Conservation (phyloP, 2,797 vertebrate genomes). For the Chelon auratus region DNA sequence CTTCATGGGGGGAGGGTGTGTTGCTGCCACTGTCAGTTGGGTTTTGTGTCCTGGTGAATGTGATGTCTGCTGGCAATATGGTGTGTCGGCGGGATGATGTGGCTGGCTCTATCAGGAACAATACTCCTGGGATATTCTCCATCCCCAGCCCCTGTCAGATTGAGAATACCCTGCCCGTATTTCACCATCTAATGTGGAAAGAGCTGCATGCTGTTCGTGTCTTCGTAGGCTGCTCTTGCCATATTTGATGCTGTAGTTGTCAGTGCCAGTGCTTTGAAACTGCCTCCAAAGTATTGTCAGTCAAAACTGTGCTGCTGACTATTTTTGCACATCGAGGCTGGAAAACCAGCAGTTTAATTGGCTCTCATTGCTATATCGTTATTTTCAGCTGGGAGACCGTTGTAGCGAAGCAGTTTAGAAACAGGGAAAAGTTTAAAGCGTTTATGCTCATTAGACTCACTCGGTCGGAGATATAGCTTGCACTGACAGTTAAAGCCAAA, state of each 20-base stretch:
- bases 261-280: slow-evolving; percentile 73
- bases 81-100: slow-evolving; percentile 61
- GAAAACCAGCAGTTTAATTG: slow-evolving; percentile 75
- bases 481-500: slow-evolving; percentile 67
- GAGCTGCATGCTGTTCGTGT: slow-evolving; percentile 61
- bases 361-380: slow-evolving; percentile 57
- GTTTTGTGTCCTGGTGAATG: slow-evolving; percentile 65
- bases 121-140: slow-evolving; percentile 71
- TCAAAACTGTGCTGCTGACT: slow-evolving; percentile 66
- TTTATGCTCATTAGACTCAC: slow-evolving; percentile 76
- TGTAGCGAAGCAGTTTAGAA: slow-evolving; percentile 65
- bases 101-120: slow-evolving; percentile 64
- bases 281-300: slow-evolving; percentile 75
- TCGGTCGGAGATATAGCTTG: slow-evolving; percentile 53
- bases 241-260: slow-evolving; percentile 65
- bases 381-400: slow-evolving; percentile 74
- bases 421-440: slow-evolving; percentile 69
- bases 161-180: slow-evolving; percentile 61
- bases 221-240: slow-evolving; percentile 58
- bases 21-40: slow-evolving; percentile 62
- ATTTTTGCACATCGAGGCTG: slow-evolving; percentile 66
- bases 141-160: slow-evolving; percentile 61
- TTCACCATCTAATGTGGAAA: slow-evolving; percentile 66
- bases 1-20: slow-evolving; percentile 47
- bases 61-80: slow-evolving; percentile 72